phyloP scores from a whole-genome alignment of 2,113 vertebrate genomes.

The Pristiophorus japonicus region DNA sequence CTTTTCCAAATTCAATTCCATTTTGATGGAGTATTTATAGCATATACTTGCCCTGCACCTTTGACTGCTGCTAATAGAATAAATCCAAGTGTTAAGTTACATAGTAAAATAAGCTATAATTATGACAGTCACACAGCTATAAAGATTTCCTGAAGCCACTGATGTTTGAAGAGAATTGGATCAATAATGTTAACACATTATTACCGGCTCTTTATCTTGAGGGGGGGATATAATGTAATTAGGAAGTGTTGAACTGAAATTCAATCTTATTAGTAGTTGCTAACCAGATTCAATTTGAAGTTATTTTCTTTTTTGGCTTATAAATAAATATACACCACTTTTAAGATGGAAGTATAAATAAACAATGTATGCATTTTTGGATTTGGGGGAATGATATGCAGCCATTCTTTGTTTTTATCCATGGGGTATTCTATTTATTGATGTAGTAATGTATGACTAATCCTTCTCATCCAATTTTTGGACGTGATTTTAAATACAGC shows the following conservation, averaged over 20 bases:
- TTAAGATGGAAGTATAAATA: background rate
- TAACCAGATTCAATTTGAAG: constrained; percentile 15
- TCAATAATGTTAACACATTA: constrained; percentile 8
- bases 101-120: background rate
- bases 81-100: background rate
- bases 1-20: background rate
- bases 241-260: background rate
- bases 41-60: background rate
- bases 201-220: background rate
- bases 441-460: background rate
- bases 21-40: background rate
- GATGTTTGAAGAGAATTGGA: background rate
- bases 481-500: background rate
- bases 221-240: background rate
- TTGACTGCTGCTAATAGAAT: background rate
- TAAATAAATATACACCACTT: background rate
- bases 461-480: background rate
- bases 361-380: background rate
- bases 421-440: background rate
- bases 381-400: background rate
- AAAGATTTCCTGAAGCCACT: constrained; percentile 7
- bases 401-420: background rate
- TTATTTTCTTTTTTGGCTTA: background rate
- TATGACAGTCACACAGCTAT: background rate
- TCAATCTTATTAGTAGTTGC: background rate